Conservation (phyloP, 1,140 invertebrate genomes). For the Aphelinus atriplicis region DNA sequence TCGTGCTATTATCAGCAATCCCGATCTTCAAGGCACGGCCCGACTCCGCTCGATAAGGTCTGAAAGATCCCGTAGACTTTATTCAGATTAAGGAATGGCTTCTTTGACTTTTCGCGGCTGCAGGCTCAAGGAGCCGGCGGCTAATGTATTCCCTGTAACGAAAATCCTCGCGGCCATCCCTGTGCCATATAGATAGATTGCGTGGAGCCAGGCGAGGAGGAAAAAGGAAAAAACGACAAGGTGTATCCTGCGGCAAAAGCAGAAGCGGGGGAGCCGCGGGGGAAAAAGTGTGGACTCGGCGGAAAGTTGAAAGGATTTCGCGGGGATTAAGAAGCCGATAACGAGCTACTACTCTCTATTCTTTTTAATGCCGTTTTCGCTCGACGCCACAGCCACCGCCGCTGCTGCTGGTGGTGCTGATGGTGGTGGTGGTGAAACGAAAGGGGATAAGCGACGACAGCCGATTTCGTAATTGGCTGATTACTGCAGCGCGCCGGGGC, state of each 20-base stretch:
- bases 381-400: conserved; percentile 20
- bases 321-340: conserved; percentile 55
- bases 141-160: conserved; percentile 30
- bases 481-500: conserved; percentile 41
- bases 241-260: background rate
- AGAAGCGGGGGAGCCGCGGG: background rate
- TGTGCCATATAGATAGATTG: background rate
- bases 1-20: too few relatives aligned
- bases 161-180: background rate
- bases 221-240: background rate
- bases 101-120: background rate
- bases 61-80: too few relatives aligned
- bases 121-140: background rate
- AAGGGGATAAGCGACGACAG: conserved; percentile 7
- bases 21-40: too few relatives aligned
- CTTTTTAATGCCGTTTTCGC: conserved; percentile 46
- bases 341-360: conserved; percentile 48
- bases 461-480: conserved; percentile 50
- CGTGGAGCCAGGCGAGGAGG: background rate
- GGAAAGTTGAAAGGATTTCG: conserved; percentile 56
- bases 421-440: conserved; percentile 7
- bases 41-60: too few relatives aligned
- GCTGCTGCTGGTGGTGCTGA: background rate
- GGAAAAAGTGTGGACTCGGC: conserved; percentile 44
- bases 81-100: too few relatives aligned